Conservation (phyloP, 1,140 invertebrate species). For the Drosophila kurseongensis region DNA sequence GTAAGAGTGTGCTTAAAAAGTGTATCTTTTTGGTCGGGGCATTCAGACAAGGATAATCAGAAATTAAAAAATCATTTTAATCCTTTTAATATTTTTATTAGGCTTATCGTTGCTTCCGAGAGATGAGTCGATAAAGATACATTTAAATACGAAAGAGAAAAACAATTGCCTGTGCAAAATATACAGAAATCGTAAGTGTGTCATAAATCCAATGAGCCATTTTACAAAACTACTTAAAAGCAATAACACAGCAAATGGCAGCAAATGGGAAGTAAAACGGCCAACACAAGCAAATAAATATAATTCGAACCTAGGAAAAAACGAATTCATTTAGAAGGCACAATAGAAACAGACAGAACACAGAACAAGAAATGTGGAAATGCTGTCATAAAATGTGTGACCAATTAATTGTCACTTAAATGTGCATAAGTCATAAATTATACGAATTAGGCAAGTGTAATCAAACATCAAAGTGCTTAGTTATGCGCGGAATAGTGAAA, state of each 20-base stretch:
- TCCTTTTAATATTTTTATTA: too few relatives aligned
- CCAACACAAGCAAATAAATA: not conserved
- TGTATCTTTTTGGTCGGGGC: too few relatives aligned
- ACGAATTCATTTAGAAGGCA: not conserved
- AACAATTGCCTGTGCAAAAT: not conserved
- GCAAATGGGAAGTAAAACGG: not conserved
- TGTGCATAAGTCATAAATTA: conserved; percentile 21
- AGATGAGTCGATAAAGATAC: not conserved
- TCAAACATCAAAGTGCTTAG: conserved; percentile 32
- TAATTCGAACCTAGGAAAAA: not conserved
- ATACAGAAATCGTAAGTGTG: not conserved
- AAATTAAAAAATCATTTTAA: too few relatives aligned
- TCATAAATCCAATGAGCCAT: not conserved
- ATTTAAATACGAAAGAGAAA: not conserved
- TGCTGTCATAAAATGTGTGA: conserved; percentile 34
- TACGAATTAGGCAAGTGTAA: conserved; percentile 13
- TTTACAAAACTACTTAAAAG: not conserved
- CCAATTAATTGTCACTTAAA: conserved; percentile 42
- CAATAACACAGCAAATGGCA: not conserved
- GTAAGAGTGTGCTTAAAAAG: too few relatives aligned
- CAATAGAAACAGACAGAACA: not conserved
- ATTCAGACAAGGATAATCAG: too few relatives aligned
- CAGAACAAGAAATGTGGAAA: not conserved
- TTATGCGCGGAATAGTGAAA: not conserved
- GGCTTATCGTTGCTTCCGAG: too few relatives aligned